These are phyloP conservation scores for Excalfactoria chinensis DNA, from an alignment of 2,113 vertebrate species.

Conservation along the genomic window DNA sequence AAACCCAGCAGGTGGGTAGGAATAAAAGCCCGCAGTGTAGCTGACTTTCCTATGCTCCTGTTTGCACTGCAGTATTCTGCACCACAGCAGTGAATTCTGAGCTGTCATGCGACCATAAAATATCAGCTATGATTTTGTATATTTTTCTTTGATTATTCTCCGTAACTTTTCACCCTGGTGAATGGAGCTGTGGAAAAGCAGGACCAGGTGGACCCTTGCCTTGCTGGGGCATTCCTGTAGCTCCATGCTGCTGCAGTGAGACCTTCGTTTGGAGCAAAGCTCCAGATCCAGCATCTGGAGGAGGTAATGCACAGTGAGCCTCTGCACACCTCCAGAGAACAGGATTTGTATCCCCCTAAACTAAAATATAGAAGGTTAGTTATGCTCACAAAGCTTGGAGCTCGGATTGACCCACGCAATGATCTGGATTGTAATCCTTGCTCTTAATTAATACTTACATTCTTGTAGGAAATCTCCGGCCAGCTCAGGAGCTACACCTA, in stretches of 20 bases:
- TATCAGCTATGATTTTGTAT: not conserved
- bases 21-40: not conserved
- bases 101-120: not conserved
- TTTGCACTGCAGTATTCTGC: not conserved
- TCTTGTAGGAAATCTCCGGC: fast-evolving
- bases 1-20: not conserved
- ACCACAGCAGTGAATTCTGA: not conserved
- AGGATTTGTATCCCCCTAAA: not conserved
- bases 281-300: not conserved
- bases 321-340: not conserved
- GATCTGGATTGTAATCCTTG: not conserved
- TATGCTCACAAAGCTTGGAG: not conserved
- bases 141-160: not conserved
- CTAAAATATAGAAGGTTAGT: not conserved
- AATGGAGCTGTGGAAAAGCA: not conserved
- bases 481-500: not conserved
- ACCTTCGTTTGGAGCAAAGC: not conserved
- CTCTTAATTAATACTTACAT: not conserved
- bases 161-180: not conserved
- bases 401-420: fast-evolving
- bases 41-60: fast-evolving
- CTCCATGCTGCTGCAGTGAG: not conserved
- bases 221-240: fast-evolving
- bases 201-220: not conserved
- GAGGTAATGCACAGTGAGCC: not conserved